Percentiles rank a stretch among this genome's conserved stretches.
Evolutionary conservation across 1,140 invertebrate species (phyloP).

Genomic region (Zophobas morio): DNA sequence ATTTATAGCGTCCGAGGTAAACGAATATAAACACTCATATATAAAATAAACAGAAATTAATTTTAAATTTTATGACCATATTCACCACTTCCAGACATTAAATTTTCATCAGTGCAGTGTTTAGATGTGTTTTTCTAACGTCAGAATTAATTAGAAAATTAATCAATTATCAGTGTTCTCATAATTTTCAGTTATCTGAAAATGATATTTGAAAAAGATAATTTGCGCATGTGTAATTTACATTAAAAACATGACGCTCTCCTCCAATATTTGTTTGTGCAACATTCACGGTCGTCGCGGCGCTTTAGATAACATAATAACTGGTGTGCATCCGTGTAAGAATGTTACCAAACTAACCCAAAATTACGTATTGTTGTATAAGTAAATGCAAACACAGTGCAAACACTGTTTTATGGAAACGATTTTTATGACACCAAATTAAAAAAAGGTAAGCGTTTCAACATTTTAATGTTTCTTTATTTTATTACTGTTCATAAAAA

Average conservation of each 20-base stretch:
- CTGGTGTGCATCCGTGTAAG: constrained; percentile 30
- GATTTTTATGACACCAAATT: background rate
- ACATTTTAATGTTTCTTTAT: no score
- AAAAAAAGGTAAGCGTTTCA: background rate
- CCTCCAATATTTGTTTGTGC: constrained; percentile 46
- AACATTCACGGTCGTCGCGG: constrained; percentile 44
- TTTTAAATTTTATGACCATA: constrained; percentile 16
- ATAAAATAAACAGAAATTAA: constrained; percentile 31
- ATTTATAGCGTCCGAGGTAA: constrained; percentile 23
- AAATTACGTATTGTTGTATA: background rate
- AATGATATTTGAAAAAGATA: constrained; percentile 39
- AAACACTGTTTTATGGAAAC: background rate
- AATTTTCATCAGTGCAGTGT: background rate
- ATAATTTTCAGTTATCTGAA: constrained; percentile 33
- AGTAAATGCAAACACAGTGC: background rate
- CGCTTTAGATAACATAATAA: constrained; percentile 47
- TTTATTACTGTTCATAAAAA: background rate
- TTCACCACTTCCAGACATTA: background rate
- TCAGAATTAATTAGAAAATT: constrained; percentile 21
- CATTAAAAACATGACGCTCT: constrained; percentile 47
- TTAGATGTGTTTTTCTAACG: background rate
- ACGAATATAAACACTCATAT: constrained; percentile 27
- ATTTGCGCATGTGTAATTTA: constrained; percentile 47
- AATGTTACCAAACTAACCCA: constrained; percentile 3
- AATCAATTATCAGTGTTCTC: constrained; percentile 25